These are phyloP conservation scores for Enteromius viviparus DNA, from an alignment of 2,797 vertebrate genomes.

Conservation along the genomic window DNA sequence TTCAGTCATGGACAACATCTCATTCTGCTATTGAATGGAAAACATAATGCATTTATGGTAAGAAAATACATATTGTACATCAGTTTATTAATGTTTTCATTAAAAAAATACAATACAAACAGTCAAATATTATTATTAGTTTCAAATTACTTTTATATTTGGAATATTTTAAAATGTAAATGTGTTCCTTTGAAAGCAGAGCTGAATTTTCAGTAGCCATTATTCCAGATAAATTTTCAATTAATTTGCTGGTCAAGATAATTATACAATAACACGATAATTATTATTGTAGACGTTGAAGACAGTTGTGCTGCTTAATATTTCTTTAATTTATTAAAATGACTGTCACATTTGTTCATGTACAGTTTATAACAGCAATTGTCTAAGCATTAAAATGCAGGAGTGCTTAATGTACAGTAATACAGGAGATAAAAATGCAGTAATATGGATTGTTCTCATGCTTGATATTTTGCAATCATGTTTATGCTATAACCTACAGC, in stretches of 20 bases:
- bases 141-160: background rate
- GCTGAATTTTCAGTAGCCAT: background rate
- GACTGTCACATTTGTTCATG: background rate
- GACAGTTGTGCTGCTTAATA: background rate
- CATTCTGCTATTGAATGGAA: conserved; percentile 86
- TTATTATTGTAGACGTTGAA: background rate
- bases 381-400: background rate
- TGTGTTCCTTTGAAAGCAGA: background rate
- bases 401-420: no score
- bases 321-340: background rate
- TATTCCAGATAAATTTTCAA: background rate
- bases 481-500: conserved; percentile 64
- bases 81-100: background rate
- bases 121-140: background rate
- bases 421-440: background rate
- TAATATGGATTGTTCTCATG: background rate
- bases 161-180: background rate
- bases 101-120: background rate
- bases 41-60: conserved; percentile 85
- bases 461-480: conserved; percentile 9
- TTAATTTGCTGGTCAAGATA: background rate
- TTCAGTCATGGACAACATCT: conserved; percentile 92
- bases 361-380: background rate
- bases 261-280: background rate
- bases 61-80: conserved; percentile 54